A percentile compares a stretch with the other conserved stretches of the same genome.
These are phyloP conservation scores for Protobothrops flavoviridis DNA, from an alignment of 2,113 vertebrate genomes.

Conservation along the genomic window DNA sequence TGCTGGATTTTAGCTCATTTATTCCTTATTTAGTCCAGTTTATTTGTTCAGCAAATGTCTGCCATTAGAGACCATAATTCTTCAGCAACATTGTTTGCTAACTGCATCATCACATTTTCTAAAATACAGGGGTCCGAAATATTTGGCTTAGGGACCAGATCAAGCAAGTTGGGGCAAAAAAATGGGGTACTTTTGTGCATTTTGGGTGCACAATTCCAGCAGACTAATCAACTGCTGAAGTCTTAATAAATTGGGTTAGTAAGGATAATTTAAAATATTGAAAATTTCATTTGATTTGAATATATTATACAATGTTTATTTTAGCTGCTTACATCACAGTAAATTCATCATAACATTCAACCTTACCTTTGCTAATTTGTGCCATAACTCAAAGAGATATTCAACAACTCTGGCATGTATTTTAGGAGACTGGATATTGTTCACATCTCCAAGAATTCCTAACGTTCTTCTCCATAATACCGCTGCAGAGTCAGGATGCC, in stretches of 20 bases:
- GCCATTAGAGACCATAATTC: neutral
- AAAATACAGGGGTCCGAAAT: neutral
- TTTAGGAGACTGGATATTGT: conserved; percentile 88
- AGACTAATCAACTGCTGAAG: neutral
- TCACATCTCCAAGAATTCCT: conserved; percentile 96
- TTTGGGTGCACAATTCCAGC: neutral
- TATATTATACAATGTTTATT: neutral
- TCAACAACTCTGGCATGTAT: conserved; percentile 93
- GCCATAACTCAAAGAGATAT: conserved; percentile 94
- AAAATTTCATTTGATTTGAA: neutral
- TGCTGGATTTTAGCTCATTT: neutral
- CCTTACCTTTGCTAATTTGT: conserved; percentile 93
- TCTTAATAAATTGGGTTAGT: neutral
- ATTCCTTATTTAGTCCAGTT: neutral
- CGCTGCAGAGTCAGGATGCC: conserved; percentile 94
- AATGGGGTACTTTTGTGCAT: neutral
- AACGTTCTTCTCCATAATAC: conserved; percentile 95
- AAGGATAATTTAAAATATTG: neutral
- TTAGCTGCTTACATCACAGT: neutral
- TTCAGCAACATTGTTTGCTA: neutral
- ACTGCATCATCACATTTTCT: neutral
- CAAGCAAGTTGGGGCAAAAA: neutral
- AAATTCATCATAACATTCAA: conserved; percentile 1
- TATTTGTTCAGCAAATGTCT: neutral
- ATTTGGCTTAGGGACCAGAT: neutral